Evolutionary conservation across 2,797 vertebrate species (phyloP), one percentile per base, ranked within the genome.

Genomic region (Cygnus olor): DNA sequence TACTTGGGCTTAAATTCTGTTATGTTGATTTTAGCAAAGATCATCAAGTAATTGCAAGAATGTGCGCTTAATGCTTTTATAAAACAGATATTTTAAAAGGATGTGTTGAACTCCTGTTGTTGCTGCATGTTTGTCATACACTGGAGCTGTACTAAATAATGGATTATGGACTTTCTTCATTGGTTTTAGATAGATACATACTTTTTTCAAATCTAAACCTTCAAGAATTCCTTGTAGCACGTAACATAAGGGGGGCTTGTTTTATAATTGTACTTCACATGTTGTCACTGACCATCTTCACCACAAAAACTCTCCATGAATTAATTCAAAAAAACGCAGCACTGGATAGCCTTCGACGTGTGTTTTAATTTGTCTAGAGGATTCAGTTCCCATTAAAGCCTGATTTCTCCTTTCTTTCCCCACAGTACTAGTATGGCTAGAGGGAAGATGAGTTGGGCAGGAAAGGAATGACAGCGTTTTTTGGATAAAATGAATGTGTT

Each of bases 1-100:
- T 93, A 66, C 89, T 94, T 94, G 72, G 64, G 69, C 90, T 97
- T 92, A 80, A 94, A 91, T 91, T 93, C 63, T 90, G 30, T 85
- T 87, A 44, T 92, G 94, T 88, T 96, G 92, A 90, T 95, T 93
- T 95, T 94, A 93, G 93, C 69, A 74, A 87, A 91, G 89, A 95
- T 93, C 76, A 30, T 82, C 28, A 89, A 91, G 58, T 72, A 93
- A 86, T 85, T 86, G 71, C 70, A 90, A 74, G 78, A 93, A 96
- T 94, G 74, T 64, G 71, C 91, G n/a, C 79, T 90, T 81, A 60
- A 44, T 88, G 65, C 88, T 96, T 91, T 91, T 93, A 69, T 86
- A 86, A 85, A 94, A 83, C 14, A 60, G 32, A 78, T 85, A 65
- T 3, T 91, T 79, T 72, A n/a, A 80, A 81, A 92, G 32, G 77